These are phyloP conservation scores for Canis aureus DNA, from an alignment of 2,113 vertebrate species.

Conservation along the genomic window DNA sequence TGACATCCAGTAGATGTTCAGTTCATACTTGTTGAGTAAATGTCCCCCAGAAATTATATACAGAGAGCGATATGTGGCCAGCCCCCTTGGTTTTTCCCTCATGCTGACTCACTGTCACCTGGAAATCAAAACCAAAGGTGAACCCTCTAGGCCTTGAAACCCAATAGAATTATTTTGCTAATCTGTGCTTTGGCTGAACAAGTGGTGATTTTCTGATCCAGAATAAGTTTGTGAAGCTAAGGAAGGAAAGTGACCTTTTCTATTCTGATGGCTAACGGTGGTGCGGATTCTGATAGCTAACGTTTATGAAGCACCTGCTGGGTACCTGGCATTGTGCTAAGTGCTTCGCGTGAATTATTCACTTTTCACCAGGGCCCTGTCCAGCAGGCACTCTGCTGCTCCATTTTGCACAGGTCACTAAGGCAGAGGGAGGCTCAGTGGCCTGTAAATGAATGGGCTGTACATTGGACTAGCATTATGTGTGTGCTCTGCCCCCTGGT, in stretches of 20 bases:
- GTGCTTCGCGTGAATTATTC: too few species aligned
- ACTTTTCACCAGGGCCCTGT: not conserved
- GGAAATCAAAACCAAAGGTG: not conserved
- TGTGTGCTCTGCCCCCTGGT: too few species aligned
- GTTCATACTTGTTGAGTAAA: not conserved
- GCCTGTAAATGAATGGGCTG: too few species aligned
- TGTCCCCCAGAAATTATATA: too few species aligned
- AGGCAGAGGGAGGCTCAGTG: not conserved
- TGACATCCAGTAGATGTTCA: not conserved
- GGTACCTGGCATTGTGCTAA: not conserved
- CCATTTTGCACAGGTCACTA: not conserved
- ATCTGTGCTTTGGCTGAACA: too few species aligned
- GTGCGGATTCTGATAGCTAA: fast-evolving
- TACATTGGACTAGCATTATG: too few species aligned
- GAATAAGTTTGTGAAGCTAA: not conserved
- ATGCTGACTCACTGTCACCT: not conserved
- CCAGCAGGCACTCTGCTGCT: not conserved
- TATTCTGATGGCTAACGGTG: not conserved
- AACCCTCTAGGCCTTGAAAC: not conserved
- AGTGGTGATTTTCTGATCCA: not conserved
- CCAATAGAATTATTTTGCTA: not conserved
- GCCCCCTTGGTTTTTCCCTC: not conserved
- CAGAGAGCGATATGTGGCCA: not conserved
- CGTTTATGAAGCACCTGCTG: not conserved
- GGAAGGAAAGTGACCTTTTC: not conserved